Evolutionary conservation across 2,797 vertebrate species (phyloP).

Genomic region (Xenentodon cancila): DNA sequence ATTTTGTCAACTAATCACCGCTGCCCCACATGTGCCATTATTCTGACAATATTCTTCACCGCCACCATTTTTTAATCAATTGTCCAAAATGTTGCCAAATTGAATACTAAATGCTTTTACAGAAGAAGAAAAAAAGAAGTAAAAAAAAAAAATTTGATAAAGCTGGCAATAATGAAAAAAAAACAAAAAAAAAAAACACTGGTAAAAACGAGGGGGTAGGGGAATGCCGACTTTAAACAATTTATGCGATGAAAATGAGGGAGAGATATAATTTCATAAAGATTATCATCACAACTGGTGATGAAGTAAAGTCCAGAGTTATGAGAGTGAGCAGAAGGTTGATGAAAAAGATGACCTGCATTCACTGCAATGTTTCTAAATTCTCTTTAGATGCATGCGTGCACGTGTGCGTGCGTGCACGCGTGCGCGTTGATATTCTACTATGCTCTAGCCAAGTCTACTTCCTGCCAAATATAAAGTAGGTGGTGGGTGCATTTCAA

Average conservation of each 20-base stretch:
- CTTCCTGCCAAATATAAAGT: conserved; percentile 74
- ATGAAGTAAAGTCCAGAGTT: conserved; percentile 61
- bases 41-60: no score
- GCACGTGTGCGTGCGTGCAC: background rate
- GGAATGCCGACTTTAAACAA: background rate
- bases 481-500: conserved; percentile 72
- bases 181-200: no score
- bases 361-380: conserved; percentile 71
- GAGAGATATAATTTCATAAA: conserved; percentile 37
- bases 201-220: no score
- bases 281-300: conserved; percentile 40
- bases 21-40: no score
- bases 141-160: no score
- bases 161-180: no score
- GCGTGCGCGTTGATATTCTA: conserved; percentile 47
- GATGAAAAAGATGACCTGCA: conserved; percentile 60
- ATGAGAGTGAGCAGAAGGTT: conserved; percentile 70
- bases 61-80: no score
- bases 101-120: no score
- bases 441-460: conserved; percentile 60
- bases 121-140: no score
- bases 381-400: conserved; percentile 51
- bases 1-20: no score
- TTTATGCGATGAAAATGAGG: background rate
- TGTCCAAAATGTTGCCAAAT: no score